Evolutionary conservation across 2,113 vertebrate species (phyloP).

Genomic region (Tiliqua scincoides): DNA sequence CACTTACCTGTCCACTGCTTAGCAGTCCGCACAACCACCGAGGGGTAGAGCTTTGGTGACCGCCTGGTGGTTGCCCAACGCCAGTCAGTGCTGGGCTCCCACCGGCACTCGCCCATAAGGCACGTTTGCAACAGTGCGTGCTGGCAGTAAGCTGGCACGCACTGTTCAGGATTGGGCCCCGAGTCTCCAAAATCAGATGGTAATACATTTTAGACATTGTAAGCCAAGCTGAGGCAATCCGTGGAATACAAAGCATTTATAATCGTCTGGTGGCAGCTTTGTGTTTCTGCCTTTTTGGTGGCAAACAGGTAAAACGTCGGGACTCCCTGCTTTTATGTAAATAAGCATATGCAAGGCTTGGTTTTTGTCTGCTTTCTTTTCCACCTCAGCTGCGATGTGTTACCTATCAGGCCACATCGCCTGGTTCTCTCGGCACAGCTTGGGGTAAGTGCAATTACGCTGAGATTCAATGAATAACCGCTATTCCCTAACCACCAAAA

Average conservation of each 20-base stretch:
- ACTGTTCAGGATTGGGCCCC: too few species aligned
- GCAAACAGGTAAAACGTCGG: background rate
- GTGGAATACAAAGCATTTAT: background rate
- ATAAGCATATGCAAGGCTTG: background rate
- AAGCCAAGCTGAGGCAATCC: background rate
- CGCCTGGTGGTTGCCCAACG: too few species aligned
- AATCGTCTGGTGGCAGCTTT: background rate
- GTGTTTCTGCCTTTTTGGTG: background rate
- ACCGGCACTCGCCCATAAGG: too few species aligned
- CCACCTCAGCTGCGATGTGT: background rate
- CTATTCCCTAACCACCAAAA: slow-evolving; percentile 48
- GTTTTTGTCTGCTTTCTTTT: slow-evolving; percentile 27
- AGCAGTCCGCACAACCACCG: too few species aligned
- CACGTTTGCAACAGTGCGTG: too few species aligned
- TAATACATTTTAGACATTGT: background rate
- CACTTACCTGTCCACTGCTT: too few species aligned
- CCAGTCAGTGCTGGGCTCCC: too few species aligned
- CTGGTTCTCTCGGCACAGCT: slow-evolving; percentile 39
- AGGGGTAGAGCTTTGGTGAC: too few species aligned
- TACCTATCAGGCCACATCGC: slow-evolving; percentile 3
- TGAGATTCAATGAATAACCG: slow-evolving; percentile 55
- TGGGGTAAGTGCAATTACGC: slow-evolving; percentile 53
- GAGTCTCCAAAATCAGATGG: background rate
- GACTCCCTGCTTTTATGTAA: slow-evolving; percentile 22
- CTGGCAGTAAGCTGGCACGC: too few species aligned